Percentiles rank a stretch among this genome's conserved stretches.
phyloP scores from a whole-genome alignment of 2,113 vertebrate species.

The Australoheros scitulus region DNA sequence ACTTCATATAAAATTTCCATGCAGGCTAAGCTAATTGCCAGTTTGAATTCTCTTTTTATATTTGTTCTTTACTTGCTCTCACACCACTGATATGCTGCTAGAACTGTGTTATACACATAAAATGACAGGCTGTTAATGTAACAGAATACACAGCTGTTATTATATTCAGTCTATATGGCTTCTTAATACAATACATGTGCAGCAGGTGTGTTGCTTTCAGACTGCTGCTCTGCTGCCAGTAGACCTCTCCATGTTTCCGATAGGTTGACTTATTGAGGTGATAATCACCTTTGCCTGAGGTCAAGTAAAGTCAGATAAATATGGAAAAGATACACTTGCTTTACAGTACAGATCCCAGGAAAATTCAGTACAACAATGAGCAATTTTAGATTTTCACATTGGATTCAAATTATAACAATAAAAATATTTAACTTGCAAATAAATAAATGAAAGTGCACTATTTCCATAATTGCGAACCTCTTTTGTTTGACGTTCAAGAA shows the following conservation, averaged over 20 bases:
- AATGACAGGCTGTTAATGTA: background rate
- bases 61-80: background rate
- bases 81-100: background rate
- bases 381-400: background rate
- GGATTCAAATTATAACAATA: background rate
- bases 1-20: background rate
- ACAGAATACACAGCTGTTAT: background rate
- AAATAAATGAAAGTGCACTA: background rate
- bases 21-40: too few species aligned
- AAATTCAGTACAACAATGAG: background rate
- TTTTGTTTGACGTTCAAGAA: background rate
- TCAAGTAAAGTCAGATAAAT: background rate
- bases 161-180: background rate
- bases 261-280: background rate
- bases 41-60: background rate
- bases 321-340: background rate
- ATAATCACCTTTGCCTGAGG: background rate
- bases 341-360: background rate
- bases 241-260: background rate
- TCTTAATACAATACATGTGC: background rate
- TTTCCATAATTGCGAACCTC: background rate
- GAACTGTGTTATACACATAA: background rate
- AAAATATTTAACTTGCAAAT: background rate
- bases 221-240: background rate
- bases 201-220: background rate